A percentile compares a stretch with the other conserved stretches of the same genome.
These are phyloP conservation scores for Neotoma lepida DNA, from an alignment of 2,113 vertebrate genomes.

Conservation along the genomic window DNA sequence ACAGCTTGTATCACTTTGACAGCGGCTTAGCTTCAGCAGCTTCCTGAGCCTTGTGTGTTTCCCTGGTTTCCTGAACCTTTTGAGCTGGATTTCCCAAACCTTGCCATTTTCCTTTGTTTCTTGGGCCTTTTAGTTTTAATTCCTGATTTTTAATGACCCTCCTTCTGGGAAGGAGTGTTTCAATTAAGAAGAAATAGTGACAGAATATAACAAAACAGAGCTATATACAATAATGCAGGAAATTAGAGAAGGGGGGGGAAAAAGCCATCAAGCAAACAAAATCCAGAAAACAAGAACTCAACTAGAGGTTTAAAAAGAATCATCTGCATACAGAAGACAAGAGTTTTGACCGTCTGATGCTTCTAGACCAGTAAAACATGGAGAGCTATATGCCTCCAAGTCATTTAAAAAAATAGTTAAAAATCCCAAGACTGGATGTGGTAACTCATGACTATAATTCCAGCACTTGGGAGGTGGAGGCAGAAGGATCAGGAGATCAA, in stretches of 20 bases:
- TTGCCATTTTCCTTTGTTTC: neutral
- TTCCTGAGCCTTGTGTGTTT: neutral
- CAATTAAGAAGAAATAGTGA: neutral
- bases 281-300: neutral
- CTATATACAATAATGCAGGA: neutral
- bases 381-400: neutral
- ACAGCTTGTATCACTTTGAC: neutral
- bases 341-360: neutral
- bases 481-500: neutral
- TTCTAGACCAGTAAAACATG: neutral
- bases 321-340: neutral
- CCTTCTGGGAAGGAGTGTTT: neutral
- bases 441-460: neutral
- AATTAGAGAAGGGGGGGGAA: neutral
- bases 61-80: neutral
- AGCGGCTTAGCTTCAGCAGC: neutral
- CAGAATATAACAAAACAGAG: neutral
- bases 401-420: neutral
- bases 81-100: neutral
- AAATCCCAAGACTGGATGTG: neutral
- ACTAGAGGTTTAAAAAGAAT: neutral
- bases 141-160: neutral
- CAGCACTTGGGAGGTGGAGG: neutral
- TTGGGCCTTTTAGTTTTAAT: neutral
- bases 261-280: neutral